Evolutionary conservation across 2,113 vertebrate genomes (phyloP).

Genomic region (Poeciliopsis occidentalis): DNA sequence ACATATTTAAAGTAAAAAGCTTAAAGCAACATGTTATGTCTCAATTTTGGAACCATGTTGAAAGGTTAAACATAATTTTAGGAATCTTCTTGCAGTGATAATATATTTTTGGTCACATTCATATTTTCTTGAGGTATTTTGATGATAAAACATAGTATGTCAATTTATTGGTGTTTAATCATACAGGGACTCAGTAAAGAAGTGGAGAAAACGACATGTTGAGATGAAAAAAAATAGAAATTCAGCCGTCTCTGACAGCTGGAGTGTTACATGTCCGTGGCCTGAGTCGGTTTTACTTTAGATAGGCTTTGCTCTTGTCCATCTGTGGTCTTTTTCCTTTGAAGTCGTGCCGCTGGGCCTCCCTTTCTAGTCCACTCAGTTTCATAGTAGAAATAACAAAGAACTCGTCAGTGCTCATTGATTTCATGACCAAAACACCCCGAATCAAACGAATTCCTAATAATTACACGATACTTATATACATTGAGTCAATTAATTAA

Average conservation of each 20-base stretch:
- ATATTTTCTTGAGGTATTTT: not conserved
- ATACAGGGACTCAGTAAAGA: not conserved
- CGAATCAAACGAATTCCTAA: not conserved
- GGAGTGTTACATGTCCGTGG: not conserved
- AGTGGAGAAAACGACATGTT: not conserved
- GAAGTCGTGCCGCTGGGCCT: not conserved
- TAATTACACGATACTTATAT: constrained; percentile 1
- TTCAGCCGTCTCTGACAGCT: not conserved
- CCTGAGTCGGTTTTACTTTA: constrained; percentile 11
- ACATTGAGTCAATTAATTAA: not conserved
- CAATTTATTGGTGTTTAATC: not conserved
- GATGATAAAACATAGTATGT: not conserved
- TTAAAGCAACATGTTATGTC: not conserved
- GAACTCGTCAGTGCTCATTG: not conserved
- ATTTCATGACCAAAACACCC: not conserved
- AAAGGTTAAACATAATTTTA: not conserved
- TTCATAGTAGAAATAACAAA: not conserved
- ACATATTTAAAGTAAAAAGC: not conserved
- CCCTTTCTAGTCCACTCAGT: not conserved
- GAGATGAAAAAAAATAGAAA: not conserved
- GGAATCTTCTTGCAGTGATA: not conserved
- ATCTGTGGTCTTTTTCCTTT: constrained; percentile 20
- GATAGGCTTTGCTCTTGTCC: constrained; percentile 17
- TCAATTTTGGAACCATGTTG: too few relatives aligned
- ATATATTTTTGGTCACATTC: not conserved